These are phyloP conservation scores for Paradoxurus hermaphroditus DNA, from an alignment of 2,113 vertebrate genomes.

Conservation along the genomic window DNA sequence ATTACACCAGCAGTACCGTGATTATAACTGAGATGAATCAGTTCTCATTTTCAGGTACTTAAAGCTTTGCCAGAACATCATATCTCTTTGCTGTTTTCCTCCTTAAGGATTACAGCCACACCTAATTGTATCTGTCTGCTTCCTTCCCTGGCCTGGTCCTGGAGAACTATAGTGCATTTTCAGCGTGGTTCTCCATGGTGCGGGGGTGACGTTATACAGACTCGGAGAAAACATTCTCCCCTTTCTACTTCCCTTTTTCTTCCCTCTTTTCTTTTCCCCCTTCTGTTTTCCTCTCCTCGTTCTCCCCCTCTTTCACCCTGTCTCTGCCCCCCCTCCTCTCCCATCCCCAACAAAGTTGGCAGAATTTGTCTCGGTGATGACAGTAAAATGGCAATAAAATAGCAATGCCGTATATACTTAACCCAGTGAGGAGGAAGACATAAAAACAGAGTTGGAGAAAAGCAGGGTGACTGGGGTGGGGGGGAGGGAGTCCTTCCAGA, in stretches of 20 bases:
- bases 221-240: background rate
- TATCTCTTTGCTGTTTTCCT: background rate
- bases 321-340: too few species aligned
- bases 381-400: background rate
- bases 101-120: background rate
- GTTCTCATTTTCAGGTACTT: slow-evolving; percentile 16
- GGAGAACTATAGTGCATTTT: background rate
- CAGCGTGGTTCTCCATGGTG: background rate
- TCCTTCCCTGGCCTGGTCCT: background rate
- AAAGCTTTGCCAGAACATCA: background rate
- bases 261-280: too few species aligned
- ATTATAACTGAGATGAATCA: slow-evolving; percentile 39
- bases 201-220: background rate
- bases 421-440: background rate
- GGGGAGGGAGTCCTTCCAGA: background rate
- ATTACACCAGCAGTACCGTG: background rate
- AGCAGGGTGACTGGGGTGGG: background rate
- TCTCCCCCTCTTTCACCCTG: too few species aligned
- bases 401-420: background rate
- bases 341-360: too few species aligned
- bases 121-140: background rate
- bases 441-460: background rate
- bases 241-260: too few species aligned
- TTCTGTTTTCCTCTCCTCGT: too few species aligned
- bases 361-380: too few species aligned